Conservation (phyloP, 2,113 vertebrate species). For the Cheirogaleus medius region DNA sequence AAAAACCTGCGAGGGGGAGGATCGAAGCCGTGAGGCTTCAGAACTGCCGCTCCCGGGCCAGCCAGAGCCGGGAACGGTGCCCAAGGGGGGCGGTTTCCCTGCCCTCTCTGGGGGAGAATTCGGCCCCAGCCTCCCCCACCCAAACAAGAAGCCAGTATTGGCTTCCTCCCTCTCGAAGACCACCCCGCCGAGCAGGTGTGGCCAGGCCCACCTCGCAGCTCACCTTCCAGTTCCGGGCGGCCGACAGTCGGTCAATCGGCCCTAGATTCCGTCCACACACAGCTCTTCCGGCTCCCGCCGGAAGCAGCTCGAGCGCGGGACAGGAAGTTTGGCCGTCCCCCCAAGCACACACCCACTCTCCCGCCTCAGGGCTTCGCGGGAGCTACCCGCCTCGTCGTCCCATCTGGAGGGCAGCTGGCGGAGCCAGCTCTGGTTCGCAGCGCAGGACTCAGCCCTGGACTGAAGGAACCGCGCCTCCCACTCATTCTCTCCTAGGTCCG, state of each 20-base stretch:
- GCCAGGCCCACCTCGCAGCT: not conserved
- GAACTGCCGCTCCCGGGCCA: not conserved
- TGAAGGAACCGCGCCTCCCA: accelerated
- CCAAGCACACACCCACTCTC: slow-evolving; percentile 8
- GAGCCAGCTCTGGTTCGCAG: accelerated
- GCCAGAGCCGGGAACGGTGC: not conserved
- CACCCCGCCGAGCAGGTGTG: not conserved
- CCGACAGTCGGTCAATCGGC: slow-evolving; percentile 28
- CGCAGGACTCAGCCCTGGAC: no score
- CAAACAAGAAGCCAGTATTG: not conserved
- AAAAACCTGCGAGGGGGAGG: not conserved
- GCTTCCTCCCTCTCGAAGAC: not conserved
- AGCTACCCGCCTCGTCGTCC: accelerated
- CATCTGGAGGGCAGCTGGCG: accelerated
- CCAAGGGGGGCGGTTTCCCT: not conserved
- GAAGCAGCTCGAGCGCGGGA: slow-evolving; percentile 74
- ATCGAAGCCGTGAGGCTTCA: not conserved
- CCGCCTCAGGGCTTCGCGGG: accelerated
- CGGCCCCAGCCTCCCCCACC: not conserved
- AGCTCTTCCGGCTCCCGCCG: slow-evolving; percentile 78
- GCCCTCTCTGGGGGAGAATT: not conserved
- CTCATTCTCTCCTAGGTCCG: not conserved
- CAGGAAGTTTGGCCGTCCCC: slow-evolving; percentile 73
- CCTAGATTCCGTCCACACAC: slow-evolving; percentile 67
- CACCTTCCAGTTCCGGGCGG: slow-evolving; percentile 48